Evolutionary conservation across 2,888 invertebrate genomes (phyloP).

Genomic region (Drosophila emarginata): DNA sequence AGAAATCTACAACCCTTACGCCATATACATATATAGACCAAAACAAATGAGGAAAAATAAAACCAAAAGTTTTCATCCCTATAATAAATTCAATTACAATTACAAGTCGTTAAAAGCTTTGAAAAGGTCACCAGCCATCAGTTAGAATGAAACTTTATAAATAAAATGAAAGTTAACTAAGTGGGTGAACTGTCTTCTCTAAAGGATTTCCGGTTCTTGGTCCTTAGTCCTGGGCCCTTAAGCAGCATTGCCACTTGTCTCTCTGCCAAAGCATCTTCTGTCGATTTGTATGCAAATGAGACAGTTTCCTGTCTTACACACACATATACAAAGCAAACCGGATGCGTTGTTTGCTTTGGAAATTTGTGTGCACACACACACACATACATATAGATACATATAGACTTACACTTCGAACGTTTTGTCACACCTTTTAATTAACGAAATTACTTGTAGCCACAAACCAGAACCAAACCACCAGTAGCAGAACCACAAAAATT

Average conservation of each 20-base stretch:
- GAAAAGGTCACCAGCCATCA: slow-evolving; percentile 4
- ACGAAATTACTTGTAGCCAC: slow-evolving; percentile 52
- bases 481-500: slow-evolving; percentile 8
- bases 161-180: slow-evolving; percentile 6
- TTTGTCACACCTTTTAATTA: slow-evolving; percentile 75
- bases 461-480: slow-evolving; percentile 2
- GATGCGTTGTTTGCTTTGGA: slow-evolving; percentile 40
- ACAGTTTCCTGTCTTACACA: slow-evolving; percentile 6
- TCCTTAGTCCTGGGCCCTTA: slow-evolving; percentile 6
- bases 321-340: slow-evolving; percentile 21
- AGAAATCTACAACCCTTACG: not conserved
- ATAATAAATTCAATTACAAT: slow-evolving; percentile 51
- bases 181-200: not conserved
- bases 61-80: not conserved
- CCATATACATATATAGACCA: not conserved
- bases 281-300: slow-evolving; percentile 17
- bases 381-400: slow-evolving; percentile 9
- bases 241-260: not conserved
- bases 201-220: not conserved
- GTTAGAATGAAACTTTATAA: slow-evolving; percentile 7
- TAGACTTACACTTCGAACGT: slow-evolving; percentile 7
- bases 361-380: slow-evolving; percentile 35
- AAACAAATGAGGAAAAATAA: not conserved
- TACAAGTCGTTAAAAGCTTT: slow-evolving; percentile 7
- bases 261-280: slow-evolving; percentile 25